Conservation (phyloP, 35 echinoderm and acorn worm species). For the Heliocidaris tuberculata region DNA sequence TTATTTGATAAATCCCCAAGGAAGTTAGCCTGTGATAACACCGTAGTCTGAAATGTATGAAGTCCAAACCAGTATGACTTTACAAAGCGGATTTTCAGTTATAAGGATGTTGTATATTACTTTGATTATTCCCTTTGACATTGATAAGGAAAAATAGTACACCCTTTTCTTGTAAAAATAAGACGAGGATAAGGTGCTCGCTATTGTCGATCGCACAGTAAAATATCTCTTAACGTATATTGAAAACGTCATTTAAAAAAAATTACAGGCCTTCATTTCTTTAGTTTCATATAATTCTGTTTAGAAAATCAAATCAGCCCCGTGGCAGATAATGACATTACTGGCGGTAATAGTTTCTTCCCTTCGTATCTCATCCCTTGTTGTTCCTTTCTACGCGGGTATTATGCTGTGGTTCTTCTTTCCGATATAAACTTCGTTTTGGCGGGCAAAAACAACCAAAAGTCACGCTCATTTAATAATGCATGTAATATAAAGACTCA, state of each 20-base stretch:
- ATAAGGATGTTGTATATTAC: too few species aligned
- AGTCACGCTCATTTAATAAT: constrained; percentile 42
- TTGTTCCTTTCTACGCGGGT: neutral
- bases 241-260: neutral
- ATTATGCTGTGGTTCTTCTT: neutral
- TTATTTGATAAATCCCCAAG: neutral
- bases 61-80: too few species aligned
- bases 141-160: neutral
- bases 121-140: neutral
- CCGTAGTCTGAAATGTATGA: too few species aligned
- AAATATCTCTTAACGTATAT: neutral
- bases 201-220: neutral
- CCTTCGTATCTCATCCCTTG: neutral
- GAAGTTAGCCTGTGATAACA: neutral
- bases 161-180: neutral
- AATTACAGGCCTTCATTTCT: neutral
- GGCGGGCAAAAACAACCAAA: neutral
- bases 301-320: neutral
- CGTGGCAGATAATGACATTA: constrained; percentile 7
- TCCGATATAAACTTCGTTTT: neutral
- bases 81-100: too few species aligned
- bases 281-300: neutral
- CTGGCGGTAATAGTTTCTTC: constrained; percentile 32
- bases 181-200: neutral
- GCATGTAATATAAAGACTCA: constrained; percentile 15